These are phyloP conservation scores for Chiloscyllium punctatum DNA, from an alignment of 2,797 vertebrate genomes.

Conservation along the genomic window DNA sequence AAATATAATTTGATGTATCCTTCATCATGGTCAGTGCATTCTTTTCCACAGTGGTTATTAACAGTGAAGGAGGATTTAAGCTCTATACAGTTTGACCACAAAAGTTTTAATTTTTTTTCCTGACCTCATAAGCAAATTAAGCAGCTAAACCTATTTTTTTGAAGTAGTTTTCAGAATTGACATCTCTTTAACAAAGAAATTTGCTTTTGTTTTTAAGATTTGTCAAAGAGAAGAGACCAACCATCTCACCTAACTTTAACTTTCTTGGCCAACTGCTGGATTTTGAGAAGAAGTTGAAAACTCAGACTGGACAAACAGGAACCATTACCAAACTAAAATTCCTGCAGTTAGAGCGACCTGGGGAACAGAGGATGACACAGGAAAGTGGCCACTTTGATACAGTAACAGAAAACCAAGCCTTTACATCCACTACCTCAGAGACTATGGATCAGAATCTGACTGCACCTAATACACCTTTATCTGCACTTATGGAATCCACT, in stretches of 20 bases:
- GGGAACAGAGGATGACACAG: slow-evolving; percentile 39
- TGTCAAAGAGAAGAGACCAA: slow-evolving; percentile 93
- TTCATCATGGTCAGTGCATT: background rate
- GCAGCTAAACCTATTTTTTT: background rate
- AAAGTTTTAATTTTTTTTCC: background rate
- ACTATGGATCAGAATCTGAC: slow-evolving; percentile 36
- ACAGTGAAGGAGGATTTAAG: background rate
- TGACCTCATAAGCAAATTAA: background rate
- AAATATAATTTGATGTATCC: background rate
- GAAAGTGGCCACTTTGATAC: slow-evolving; percentile 44
- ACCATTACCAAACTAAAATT: slow-evolving; percentile 56
- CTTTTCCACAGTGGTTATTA: no score
- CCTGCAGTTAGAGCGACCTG: slow-evolving; percentile 55
- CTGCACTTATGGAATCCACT: slow-evolving; percentile 39
- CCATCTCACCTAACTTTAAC: slow-evolving; percentile 97
- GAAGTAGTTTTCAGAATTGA: background rate
- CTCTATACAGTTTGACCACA: background rate
- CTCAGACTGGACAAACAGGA: slow-evolving; percentile 47
- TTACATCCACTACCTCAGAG: slow-evolving; percentile 48
- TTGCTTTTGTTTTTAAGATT: slow-evolving; percentile 61
- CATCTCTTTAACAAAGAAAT: background rate
- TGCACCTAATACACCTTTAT: slow-evolving; percentile 54
- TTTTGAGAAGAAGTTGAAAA: slow-evolving; percentile 87
- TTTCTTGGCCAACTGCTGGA: slow-evolving; percentile 94
- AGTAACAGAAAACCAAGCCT: slow-evolving; percentile 42